These are phyloP conservation scores for Picathartes gymnocephalus DNA, from an alignment of 2,113 vertebrate genomes.

Conservation along the genomic window DNA sequence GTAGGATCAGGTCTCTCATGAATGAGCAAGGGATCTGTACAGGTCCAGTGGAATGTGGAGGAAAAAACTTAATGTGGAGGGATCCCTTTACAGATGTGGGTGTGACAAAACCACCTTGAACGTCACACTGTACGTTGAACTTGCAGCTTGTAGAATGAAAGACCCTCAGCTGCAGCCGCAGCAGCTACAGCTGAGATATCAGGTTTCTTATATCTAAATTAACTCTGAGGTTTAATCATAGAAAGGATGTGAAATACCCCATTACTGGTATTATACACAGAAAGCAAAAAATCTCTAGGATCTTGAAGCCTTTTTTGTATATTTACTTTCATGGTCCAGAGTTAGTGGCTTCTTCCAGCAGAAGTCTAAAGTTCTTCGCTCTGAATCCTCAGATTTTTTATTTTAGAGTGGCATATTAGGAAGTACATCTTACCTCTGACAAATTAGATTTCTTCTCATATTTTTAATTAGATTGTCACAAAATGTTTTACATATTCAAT, in stretches of 20 bases:
- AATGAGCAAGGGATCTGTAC: neutral
- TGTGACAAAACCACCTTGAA: neutral
- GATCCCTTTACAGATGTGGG: neutral
- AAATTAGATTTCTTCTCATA: neutral
- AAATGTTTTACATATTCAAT: neutral
- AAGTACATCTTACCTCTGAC: neutral
- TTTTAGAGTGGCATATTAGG: neutral
- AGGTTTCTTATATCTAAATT: neutral
- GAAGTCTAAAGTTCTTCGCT: neutral
- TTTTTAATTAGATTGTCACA: neutral
- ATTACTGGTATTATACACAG: neutral
- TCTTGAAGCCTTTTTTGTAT: neutral
- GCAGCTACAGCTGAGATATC: neutral
- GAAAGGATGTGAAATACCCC: neutral
- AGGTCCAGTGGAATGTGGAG: rapidly evolving
- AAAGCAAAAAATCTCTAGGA: neutral
- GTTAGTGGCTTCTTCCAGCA: neutral
- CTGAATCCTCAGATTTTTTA: neutral
- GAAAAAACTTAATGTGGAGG: neutral
- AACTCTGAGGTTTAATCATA: neutral
- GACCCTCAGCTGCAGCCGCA: neutral
- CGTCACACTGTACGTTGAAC: neutral
- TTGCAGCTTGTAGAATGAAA: neutral
- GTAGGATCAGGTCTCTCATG: neutral
- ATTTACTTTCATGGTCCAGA: neutral